A percentile compares a stretch with the other conserved stretches of the same genome.
Conservation (phyloP, 2,113 vertebrate genomes). For the Enhydra lutris region DNA sequence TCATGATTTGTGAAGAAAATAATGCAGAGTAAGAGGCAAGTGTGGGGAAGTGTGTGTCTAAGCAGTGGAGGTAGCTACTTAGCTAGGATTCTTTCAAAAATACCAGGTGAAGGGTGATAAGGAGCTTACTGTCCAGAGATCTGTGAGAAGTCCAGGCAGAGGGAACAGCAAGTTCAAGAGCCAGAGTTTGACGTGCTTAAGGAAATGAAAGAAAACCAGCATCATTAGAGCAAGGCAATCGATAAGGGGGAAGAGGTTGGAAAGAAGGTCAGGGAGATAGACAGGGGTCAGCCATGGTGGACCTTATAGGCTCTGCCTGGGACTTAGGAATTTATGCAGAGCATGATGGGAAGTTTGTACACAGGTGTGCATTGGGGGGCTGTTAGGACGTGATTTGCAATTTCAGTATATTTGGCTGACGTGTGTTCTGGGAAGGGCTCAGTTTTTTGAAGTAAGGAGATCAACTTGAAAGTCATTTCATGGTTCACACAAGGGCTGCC, state of each 20-base stretch:
- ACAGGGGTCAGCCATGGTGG: background rate
- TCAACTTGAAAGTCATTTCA: background rate
- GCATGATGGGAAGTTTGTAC: background rate
- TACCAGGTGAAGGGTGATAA: background rate
- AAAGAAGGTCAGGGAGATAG: background rate
- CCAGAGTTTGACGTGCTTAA: background rate
- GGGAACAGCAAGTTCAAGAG: background rate
- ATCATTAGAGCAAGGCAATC: background rate
- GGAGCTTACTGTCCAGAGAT: background rate
- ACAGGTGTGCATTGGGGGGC: background rate
- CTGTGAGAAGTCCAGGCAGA: background rate
- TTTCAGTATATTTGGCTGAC: background rate
- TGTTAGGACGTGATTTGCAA: background rate
- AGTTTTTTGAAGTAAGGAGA: background rate
- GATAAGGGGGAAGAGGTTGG: background rate
- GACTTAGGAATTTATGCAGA: background rate
- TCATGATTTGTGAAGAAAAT: background rate
- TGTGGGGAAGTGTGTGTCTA: rapidly evolving
- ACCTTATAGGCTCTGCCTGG: background rate
- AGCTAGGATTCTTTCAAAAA: background rate
- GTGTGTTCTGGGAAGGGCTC: background rate
- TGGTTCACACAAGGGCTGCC: background rate
- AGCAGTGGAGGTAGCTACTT: background rate
- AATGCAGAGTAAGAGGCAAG: background rate
- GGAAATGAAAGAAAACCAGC: background rate